Evolutionary conservation across 2,888 invertebrate species (phyloP).

Genomic region (Synanthedon tipuliformis): DNA sequence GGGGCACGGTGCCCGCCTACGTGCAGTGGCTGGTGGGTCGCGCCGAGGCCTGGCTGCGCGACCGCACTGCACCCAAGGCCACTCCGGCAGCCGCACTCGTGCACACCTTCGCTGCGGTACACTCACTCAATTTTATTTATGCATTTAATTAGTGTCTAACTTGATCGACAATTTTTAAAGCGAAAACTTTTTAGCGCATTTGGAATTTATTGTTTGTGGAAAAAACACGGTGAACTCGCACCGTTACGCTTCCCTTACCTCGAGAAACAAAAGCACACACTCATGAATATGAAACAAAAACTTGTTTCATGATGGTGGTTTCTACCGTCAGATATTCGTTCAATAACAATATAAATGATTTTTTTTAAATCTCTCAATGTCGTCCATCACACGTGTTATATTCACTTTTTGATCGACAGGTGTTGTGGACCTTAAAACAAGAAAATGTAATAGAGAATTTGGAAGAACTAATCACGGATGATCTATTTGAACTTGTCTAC

Average conservation of each 20-base stretch:
- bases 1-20: slow-evolving; percentile 74
- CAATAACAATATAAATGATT: too few species aligned
- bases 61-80: slow-evolving; percentile 44
- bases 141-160: neutral
- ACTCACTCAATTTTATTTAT: neutral
- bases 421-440: slow-evolving; percentile 72
- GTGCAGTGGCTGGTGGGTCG: slow-evolving; percentile 77
- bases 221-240: too few species aligned
- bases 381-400: too few species aligned
- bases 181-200: too few species aligned
- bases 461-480: slow-evolving; percentile 75
- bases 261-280: too few species aligned
- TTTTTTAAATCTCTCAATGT: too few species aligned
- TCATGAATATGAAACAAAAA: too few species aligned
- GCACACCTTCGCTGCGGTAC: slow-evolving; percentile 84
- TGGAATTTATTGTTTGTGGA: too few species aligned
- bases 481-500: slow-evolving; percentile 82
- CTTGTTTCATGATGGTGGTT: too few species aligned
- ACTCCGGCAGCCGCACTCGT: slow-evolving; percentile 67
- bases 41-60: slow-evolving; percentile 60
- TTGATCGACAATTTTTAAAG: neutral
- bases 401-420: slow-evolving; percentile 20
- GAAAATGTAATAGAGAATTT: slow-evolving; percentile 74
- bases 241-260: too few species aligned
- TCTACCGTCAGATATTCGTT: too few species aligned